Conservation (phyloP, 2,113 vertebrate species). For the Plectropomus leopardus region DNA sequence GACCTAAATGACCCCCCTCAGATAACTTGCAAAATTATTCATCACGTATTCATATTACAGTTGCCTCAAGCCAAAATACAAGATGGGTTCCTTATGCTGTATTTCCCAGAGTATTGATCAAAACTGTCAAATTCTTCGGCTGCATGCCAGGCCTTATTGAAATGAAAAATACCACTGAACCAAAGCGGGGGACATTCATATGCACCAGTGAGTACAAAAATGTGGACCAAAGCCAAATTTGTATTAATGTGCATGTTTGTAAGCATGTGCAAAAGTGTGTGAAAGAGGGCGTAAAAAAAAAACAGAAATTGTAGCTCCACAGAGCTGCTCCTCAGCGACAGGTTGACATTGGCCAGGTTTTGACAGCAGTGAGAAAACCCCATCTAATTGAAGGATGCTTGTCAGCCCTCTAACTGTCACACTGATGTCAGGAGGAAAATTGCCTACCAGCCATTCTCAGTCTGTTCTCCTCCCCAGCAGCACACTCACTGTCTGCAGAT, state of each 20-base stretch:
- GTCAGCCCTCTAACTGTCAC: constrained; percentile 62
- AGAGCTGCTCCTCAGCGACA: constrained; percentile 12
- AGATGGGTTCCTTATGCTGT: constrained; percentile 30
- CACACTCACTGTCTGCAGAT: constrained; percentile 37
- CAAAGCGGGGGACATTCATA: not conserved
- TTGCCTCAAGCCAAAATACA: constrained; percentile 50
- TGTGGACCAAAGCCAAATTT: not conserved
- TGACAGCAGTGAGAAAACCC: constrained; percentile 60
- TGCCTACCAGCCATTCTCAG: constrained; percentile 32
- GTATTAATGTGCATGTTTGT: not conserved
- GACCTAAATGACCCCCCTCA: constrained; percentile 34
- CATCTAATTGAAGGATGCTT: constrained; percentile 63
- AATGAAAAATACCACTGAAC: constrained; percentile 32
- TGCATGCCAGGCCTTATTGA: constrained; percentile 21
- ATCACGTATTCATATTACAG: constrained; percentile 42
- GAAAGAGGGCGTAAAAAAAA: not conserved
- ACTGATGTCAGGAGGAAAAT: constrained; percentile 60
- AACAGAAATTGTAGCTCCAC: not conserved
- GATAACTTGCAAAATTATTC: constrained; percentile 56
- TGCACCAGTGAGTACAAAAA: constrained; percentile 8
- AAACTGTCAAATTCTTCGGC: constrained; percentile 45
- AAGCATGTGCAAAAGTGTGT: not conserved
- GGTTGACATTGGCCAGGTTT: constrained; percentile 43
- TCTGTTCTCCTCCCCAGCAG: constrained; percentile 19
- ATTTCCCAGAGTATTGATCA: constrained; percentile 63